Percentiles rank a stretch among this genome's conserved stretches.
These are phyloP conservation scores for Luehdorfia chinensis DNA, from an alignment of 1,140 invertebrate genomes.

Conservation along the genomic window DNA sequence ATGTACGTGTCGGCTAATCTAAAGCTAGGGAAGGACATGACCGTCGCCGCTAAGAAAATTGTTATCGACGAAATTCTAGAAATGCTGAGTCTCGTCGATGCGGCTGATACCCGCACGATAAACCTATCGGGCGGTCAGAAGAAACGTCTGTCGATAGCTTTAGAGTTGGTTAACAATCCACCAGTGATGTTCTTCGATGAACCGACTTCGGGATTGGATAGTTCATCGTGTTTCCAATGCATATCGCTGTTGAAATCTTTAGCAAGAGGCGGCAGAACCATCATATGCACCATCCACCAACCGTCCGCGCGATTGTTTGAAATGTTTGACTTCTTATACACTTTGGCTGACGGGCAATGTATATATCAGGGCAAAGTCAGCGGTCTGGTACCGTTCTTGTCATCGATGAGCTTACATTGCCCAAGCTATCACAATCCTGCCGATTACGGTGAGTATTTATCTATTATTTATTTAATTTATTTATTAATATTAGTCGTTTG, in stretches of 20 bases:
- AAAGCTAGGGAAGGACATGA: constrained; percentile 91
- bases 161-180: constrained; percentile 93
- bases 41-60: constrained; percentile 84
- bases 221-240: constrained; percentile 94
- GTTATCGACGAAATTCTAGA: constrained; percentile 91
- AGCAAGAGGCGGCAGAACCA: constrained; percentile 89
- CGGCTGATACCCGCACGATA: constrained; percentile 86
- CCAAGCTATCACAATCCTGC: constrained; percentile 97
- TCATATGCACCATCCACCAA: constrained; percentile 98
- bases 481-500: neutral
- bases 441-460: constrained; percentile 86
- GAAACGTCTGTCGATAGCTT: constrained; percentile 93
- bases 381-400: constrained; percentile 92
- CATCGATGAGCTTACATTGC: constrained; percentile 89
- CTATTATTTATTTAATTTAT: neutral
- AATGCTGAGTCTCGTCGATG: constrained; percentile 84
- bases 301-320: constrained; percentile 96
- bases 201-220: constrained; percentile 96
- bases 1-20: constrained; percentile 95
- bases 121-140: constrained; percentile 95
- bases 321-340: constrained; percentile 96
- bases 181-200: constrained; percentile 99
- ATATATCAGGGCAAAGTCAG: constrained; percentile 91
- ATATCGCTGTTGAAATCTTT: constrained; percentile 89
- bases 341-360: constrained; percentile 93